Evolutionary conservation across 64 coral and sea anemone genomes (phyloP).

Genomic region (Acropora tenuis): DNA sequence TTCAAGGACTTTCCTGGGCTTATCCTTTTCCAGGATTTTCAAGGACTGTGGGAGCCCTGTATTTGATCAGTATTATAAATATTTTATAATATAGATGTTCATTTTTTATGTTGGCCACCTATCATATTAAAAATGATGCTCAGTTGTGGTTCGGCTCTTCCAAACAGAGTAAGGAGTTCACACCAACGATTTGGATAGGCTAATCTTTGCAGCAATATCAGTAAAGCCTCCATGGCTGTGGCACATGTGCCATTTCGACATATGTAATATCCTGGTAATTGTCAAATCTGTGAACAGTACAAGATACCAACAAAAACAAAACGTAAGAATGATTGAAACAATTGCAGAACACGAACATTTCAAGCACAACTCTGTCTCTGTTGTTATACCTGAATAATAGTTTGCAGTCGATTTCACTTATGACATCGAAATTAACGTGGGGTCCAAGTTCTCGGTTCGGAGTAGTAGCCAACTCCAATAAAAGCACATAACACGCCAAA

Average conservation of each 20-base stretch:
- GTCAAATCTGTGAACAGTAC: slow-evolving; percentile 34
- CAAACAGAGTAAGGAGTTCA: background rate
- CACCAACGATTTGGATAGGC: background rate
- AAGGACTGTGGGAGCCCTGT: slow-evolving; percentile 9
- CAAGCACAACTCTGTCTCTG: no score
- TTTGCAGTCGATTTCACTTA: no score
- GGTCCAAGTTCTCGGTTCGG: no score
- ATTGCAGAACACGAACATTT: no score
- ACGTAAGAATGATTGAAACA: slow-evolving; percentile 3
- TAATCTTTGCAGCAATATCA: background rate
- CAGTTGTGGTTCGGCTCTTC: background rate
- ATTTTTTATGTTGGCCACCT: slow-evolving; percentile 3
- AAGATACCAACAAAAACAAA: background rate
- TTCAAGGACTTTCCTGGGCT: no score
- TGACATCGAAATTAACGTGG: no score
- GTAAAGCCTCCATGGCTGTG: background rate
- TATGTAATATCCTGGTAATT: slow-evolving; percentile 31
- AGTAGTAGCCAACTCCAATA: no score
- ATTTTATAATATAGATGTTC: slow-evolving; percentile 5
- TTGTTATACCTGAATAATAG: no score
- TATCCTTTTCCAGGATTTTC: slow-evolving; percentile 17
- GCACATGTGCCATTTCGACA: slow-evolving; percentile 15
- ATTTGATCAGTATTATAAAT: slow-evolving; percentile 16
- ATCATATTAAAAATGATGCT: slow-evolving; percentile 3
- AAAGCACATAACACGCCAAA: no score